Conservation (phyloP, 1,140 invertebrate species). For the Potamilus streckersoni region DNA sequence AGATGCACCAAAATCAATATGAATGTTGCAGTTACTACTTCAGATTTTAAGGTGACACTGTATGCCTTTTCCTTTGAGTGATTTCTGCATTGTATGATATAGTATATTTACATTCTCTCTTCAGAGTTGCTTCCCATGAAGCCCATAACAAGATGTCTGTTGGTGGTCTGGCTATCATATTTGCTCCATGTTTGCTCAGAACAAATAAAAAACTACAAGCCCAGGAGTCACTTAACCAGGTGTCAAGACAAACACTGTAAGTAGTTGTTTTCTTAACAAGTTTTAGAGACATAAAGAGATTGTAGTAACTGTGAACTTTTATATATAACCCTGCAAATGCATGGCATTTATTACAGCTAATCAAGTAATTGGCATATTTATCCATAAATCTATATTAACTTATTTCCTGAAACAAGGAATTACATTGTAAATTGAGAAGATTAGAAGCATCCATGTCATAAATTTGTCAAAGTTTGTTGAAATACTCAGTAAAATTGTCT, state of each 20-base stretch:
- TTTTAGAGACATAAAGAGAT: too few species aligned
- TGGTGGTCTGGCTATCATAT: conserved; percentile 92
- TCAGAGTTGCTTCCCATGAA: conserved; percentile 84
- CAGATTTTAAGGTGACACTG: not conserved
- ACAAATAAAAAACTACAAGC: conserved; percentile 87
- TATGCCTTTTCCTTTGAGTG: not conserved
- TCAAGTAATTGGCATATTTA: too few species aligned
- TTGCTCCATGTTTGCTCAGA: conserved; percentile 92
- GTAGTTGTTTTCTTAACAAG: conserved; percentile 21
- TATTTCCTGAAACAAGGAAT: too few species aligned
- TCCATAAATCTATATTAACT: too few species aligned
- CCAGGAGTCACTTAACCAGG: conserved; percentile 84
- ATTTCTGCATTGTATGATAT: not conserved
- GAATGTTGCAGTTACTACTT: too few species aligned
- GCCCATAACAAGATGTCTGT: conserved; percentile 92
- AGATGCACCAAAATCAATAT: not conserved
- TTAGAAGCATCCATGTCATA: too few species aligned
- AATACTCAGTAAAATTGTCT: too few species aligned
- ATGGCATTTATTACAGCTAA: too few species aligned
- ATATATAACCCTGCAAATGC: too few species aligned
- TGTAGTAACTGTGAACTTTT: too few species aligned
- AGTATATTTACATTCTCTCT: conserved; percentile 6
- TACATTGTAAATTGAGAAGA: too few species aligned
- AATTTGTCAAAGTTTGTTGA: too few species aligned
- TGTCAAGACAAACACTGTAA: conserved; percentile 69